Conservation (phyloP, 2,113 vertebrate species). For the Haemorhous mexicanus region DNA sequence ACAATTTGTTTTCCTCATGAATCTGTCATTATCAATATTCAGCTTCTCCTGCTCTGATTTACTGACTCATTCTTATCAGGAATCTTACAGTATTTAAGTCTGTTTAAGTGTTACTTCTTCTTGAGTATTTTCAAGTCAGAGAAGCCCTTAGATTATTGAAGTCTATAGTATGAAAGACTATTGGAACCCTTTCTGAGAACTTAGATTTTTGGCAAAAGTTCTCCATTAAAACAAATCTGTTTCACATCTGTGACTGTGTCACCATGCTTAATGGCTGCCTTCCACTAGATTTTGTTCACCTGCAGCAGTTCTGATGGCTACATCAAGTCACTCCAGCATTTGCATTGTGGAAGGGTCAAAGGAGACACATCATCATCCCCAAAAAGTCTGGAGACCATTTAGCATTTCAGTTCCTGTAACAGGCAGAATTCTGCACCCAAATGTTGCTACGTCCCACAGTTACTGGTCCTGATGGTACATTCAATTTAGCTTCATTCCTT, state of each 20-base stretch:
- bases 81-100: background rate
- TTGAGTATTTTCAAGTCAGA: background rate
- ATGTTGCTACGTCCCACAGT: background rate
- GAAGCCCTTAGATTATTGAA: background rate
- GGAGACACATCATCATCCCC: background rate
- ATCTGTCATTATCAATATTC: background rate
- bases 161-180: background rate
- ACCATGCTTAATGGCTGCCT: background rate
- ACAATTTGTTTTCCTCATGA: background rate
- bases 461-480: background rate
- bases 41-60: background rate
- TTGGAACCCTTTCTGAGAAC: background rate
- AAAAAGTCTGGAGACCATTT: background rate
- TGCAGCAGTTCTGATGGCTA: background rate
- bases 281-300: background rate
- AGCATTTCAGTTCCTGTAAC: background rate
- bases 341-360: background rate
- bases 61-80: background rate
- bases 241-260: background rate
- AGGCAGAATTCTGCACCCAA: background rate
- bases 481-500: background rate
- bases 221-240: background rate
- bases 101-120: background rate
- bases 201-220: background rate
- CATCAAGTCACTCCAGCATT: background rate